phyloP scores from a whole-genome alignment of 2,113 vertebrate species.

The Vanacampus margaritifer region DNA sequence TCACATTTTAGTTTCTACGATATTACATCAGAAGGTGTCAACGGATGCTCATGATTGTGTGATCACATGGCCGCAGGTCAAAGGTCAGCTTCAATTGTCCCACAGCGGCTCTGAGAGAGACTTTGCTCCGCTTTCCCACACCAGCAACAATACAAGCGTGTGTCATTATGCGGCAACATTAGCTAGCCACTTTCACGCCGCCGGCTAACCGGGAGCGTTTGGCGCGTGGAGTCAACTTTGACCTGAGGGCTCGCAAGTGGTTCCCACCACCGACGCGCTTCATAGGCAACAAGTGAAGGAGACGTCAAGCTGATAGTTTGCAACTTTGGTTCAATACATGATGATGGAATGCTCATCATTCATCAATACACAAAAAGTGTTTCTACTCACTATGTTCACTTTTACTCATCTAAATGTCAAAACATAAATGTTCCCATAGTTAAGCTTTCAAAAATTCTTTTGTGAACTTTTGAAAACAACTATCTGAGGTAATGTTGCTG shows the following conservation, averaged over 20 bases:
- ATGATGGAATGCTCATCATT: neutral
- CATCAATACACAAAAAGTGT: neutral
- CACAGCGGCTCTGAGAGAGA: constrained; percentile 22
- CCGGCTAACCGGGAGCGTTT: neutral
- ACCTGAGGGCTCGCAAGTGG: too few species aligned
- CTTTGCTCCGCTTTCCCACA: constrained; percentile 44
- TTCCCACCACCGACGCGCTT: neutral
- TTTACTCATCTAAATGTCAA: too few species aligned
- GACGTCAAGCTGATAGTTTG: neutral
- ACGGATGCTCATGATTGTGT: neutral
- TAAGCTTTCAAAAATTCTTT: too few species aligned
- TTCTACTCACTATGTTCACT: too few species aligned
- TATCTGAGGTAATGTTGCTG: too few species aligned
- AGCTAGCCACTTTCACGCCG: neutral
- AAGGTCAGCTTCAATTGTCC: constrained; percentile 31
- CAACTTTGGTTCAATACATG: neutral
- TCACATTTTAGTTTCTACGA: too few species aligned
- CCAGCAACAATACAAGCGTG: constrained; percentile 32
- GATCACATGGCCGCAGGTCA: neutral
- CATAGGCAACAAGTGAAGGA: neutral
- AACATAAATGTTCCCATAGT: too few species aligned
- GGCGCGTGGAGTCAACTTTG: neutral
- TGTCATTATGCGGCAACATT: neutral
- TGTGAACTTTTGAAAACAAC: too few species aligned
- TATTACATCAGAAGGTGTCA: too few species aligned